Evolutionary conservation across 2,797 vertebrate species (phyloP), one percentile per base, ranked within the genome.

Genomic region (Amblyopsis hoosieri): DNA sequence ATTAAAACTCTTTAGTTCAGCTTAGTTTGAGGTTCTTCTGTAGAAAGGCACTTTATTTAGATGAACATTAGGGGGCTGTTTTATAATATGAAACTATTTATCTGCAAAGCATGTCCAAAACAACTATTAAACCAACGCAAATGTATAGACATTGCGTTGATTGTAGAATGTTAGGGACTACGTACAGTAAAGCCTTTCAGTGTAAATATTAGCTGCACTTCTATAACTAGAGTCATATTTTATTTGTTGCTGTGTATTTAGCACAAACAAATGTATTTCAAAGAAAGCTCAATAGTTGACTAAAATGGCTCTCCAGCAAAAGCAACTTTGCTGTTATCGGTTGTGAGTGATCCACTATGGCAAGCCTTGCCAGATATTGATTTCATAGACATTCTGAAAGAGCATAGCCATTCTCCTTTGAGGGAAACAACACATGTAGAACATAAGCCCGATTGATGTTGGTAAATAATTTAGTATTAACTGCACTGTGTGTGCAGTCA

Each of bases 391-490:
- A 67, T 57, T 78, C 67, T 76, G 67, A 76, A 73, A 72, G 72
- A 85, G 72, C 79, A 72, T 59, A 57, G 71, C 65, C 66, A 64
- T 66, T 71, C 67, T 82, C 81, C 78, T 84, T 51, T 62, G 79
- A 86, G 76, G 84, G 74, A 84, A 80, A 74, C 69, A 74, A 85
- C 81, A 88, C 75, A 72, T 87, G 87, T 83, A 83, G 67, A 82
- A 83, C 83, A 87, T 85, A 70, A 77, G 70, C 57, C 62, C 71
- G 69, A 79, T 75, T 85, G 83, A 79, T 75, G 66, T 82, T 72
- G 71, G 72, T 90, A 83, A 91, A 90, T 90, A 83, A 87, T 89
- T 88, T 80, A 90, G 62, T 60, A 79, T 81, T 65, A 84, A 62
- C 70, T 66, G 48, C 74, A 62, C 75, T 73, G 71, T 70, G 60